These are phyloP conservation scores for Orthonevra nobilis DNA, from an alignment of 2,888 invertebrate species.

Conservation along the genomic window DNA sequence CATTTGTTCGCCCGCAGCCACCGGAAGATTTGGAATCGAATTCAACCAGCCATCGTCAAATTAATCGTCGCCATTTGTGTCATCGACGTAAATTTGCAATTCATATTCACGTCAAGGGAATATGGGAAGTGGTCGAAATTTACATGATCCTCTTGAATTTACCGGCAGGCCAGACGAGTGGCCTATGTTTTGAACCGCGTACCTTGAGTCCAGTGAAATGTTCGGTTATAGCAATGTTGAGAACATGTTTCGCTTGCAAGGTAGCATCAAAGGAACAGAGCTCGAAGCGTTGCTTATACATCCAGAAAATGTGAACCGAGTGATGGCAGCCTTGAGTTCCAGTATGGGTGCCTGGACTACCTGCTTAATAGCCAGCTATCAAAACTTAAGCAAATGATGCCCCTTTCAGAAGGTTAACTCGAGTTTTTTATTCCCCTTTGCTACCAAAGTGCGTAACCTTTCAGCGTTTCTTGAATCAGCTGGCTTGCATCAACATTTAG, in stretches of 20 bases:
- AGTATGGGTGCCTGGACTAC: slow-evolving; percentile 50
- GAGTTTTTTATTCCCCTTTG: slow-evolving; percentile 39
- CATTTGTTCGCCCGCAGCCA: no score
- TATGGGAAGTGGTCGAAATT: slow-evolving; percentile 7
- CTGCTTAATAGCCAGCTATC: slow-evolving; percentile 52
- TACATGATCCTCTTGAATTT: slow-evolving; percentile 54
- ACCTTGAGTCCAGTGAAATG: slow-evolving; percentile 25
- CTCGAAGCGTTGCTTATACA: slow-evolving; percentile 51
- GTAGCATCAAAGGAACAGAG: slow-evolving; percentile 38
- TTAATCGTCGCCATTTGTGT: no score
- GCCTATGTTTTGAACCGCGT: slow-evolving; percentile 55
- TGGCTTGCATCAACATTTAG: slow-evolving; percentile 29
- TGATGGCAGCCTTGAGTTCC: slow-evolving; percentile 38
- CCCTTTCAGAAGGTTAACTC: slow-evolving; percentile 37
- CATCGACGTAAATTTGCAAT: no score
- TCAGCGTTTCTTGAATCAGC: no score
- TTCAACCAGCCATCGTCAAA: no score
- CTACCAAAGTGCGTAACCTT: slow-evolving; percentile 46
- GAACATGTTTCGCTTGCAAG: slow-evolving; percentile 43
- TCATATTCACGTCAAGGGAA: background rate
- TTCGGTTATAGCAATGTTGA: slow-evolving; percentile 50
- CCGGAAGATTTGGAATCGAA: no score
- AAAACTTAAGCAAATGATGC: slow-evolving; percentile 28
- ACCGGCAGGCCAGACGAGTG: slow-evolving; percentile 63
- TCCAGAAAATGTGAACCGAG: slow-evolving; percentile 34